Evolutionary conservation across 1,140 invertebrate genomes (phyloP).

Genomic region (Grapholita molesta): DNA sequence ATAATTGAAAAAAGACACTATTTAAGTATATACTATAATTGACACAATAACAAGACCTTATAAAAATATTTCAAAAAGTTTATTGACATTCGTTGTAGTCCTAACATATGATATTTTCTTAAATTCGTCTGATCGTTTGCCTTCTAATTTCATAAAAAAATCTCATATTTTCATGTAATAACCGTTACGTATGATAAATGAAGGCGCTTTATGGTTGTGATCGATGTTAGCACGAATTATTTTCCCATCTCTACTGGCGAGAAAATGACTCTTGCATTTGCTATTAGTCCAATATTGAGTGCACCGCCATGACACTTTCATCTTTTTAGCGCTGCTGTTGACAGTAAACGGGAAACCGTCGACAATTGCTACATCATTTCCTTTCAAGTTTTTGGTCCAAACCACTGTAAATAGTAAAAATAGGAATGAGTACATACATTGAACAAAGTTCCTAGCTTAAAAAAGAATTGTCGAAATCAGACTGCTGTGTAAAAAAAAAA

Average conservation of each 20-base stretch:
- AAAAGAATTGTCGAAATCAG: too few relatives aligned
- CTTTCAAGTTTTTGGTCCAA: background rate
- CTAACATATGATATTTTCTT: too few relatives aligned
- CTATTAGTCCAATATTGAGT: background rate
- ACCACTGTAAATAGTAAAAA: background rate
- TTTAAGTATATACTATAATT: too few relatives aligned
- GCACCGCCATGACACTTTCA: background rate
- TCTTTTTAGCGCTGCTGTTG: background rate
- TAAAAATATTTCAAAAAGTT: too few relatives aligned
- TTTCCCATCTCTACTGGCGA: background rate
- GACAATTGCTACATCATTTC: background rate
- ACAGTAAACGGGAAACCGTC: background rate
- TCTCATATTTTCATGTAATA: background rate
- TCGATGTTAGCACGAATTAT: background rate
- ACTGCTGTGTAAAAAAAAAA: too few relatives aligned
- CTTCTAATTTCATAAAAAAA: too few relatives aligned
- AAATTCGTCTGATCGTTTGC: too few relatives aligned
- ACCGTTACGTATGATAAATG: background rate
- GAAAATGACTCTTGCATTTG: background rate
- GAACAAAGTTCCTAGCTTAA: too few relatives aligned
- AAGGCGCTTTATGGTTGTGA: background rate
- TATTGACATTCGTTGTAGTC: too few relatives aligned
- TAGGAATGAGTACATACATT: background rate
- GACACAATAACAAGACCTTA: too few relatives aligned
- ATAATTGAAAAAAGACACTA: too few relatives aligned